These are phyloP conservation scores for Hipparchia sbordonii DNA, from an alignment of 2,888 invertebrate genomes.

Conservation along the genomic window DNA sequence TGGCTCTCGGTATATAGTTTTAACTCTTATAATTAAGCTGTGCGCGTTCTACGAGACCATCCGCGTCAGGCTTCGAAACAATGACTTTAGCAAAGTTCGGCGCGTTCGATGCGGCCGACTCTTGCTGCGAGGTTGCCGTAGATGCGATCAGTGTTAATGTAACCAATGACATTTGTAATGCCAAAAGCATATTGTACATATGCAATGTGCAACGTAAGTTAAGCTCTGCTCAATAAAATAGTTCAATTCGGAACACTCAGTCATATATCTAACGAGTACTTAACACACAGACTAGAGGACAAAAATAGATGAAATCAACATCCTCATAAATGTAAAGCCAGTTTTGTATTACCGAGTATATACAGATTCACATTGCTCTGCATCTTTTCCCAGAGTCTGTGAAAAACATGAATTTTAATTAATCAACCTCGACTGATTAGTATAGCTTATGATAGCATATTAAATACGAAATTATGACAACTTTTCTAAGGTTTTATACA, in stretches of 20 bases:
- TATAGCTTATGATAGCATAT: slow-evolving; percentile 8
- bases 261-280: slow-evolving; percentile 45
- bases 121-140: neutral
- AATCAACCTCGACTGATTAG: slow-evolving; percentile 30
- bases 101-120: too few relatives aligned
- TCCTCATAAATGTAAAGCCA: neutral
- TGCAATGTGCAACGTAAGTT: slow-evolving; percentile 26
- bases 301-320: neutral
- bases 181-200: slow-evolving; percentile 26
- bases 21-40: neutral
- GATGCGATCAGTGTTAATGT: neutral
- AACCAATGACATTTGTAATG: slow-evolving; percentile 23
- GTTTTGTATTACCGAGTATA: neutral
- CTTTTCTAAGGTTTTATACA: slow-evolving; percentile 6
- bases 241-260: slow-evolving; percentile 43
- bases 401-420: slow-evolving; percentile 26
- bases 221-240: slow-evolving; percentile 50
- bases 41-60: neutral
- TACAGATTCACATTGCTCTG: neutral
- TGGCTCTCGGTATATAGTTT: neutral
- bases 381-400: neutral
- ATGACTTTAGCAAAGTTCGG: too few relatives aligned
- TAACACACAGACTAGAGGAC: slow-evolving; percentile 8
- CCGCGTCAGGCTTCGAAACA: too few relatives aligned
- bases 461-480: neutral